Evolutionary conservation across 2,888 invertebrate species (phyloP).

Genomic region (Agriopis aurantiaria): DNA sequence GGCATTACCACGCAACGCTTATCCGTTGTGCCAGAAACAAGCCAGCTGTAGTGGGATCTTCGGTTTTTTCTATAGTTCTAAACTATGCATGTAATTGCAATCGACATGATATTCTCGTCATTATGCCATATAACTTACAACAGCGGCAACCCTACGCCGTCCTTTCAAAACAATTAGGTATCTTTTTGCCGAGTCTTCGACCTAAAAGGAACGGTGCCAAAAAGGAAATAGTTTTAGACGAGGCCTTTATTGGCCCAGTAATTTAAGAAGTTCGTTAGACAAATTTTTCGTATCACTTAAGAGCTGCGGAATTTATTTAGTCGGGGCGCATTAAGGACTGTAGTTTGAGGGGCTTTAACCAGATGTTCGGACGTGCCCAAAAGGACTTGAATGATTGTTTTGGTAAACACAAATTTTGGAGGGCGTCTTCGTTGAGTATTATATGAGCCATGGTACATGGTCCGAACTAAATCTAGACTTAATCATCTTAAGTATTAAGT

Average conservation of each 20-base stretch:
- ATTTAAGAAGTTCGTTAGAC: constrained; percentile 59
- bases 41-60: too few relatives aligned
- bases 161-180: constrained; percentile 42
- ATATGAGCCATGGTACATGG: too few relatives aligned
- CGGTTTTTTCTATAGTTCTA: too few relatives aligned
- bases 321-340: constrained; percentile 10
- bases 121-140: background rate
- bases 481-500: too few relatives aligned
- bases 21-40: too few relatives aligned
- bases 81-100: too few relatives aligned
- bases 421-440: background rate
- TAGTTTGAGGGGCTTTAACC: background rate
- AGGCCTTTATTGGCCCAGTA: constrained; percentile 55
- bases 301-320: constrained; percentile 47
- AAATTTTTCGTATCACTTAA: constrained; percentile 56
- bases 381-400: background rate
- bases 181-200: constrained; percentile 36
- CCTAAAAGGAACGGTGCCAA: constrained; percentile 48
- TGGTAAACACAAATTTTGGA: background rate
- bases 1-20: too few relatives aligned
- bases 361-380: background rate
- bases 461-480: too few relatives aligned
- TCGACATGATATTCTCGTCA: background rate
- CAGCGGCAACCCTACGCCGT: constrained; percentile 13
- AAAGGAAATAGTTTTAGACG: constrained; percentile 52